Conservation (phyloP, 2,888 invertebrate genomes). For the Anoncus sp. region DNA sequence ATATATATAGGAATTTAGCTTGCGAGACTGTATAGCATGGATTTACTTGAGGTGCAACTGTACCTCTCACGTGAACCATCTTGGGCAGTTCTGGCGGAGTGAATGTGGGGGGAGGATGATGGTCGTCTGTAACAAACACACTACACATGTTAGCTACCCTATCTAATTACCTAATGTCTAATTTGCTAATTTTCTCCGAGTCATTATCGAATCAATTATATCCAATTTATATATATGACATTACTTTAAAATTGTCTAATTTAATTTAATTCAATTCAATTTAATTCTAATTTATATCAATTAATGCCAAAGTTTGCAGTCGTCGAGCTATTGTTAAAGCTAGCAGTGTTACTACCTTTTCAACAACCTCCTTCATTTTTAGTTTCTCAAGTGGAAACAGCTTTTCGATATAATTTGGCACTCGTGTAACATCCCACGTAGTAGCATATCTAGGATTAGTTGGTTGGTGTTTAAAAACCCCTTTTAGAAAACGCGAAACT, state of each 20-base stretch:
- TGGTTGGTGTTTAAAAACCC: too few relatives aligned
- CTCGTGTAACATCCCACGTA: too few relatives aligned
- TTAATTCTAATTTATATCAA: neutral
- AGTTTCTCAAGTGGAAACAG: too few relatives aligned
- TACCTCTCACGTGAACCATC: constrained; percentile 99
- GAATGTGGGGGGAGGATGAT: constrained; percentile 98
- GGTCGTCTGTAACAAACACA: constrained; percentile 95
- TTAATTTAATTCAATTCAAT: neutral
- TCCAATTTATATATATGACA: constrained; percentile 12
- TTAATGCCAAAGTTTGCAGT: too few relatives aligned
- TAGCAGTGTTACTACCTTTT: too few relatives aligned
- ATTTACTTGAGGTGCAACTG: constrained; percentile 82
- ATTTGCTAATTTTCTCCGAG: constrained; percentile 40
- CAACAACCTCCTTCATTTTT: too few relatives aligned
- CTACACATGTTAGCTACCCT: constrained; percentile 83
- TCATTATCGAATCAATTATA: constrained; percentile 38
- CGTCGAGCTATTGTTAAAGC: too few relatives aligned
- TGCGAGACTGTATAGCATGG: constrained; percentile 81
- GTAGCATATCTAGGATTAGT: too few relatives aligned
- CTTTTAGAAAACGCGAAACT: too few relatives aligned
- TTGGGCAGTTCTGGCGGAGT: constrained; percentile 99
- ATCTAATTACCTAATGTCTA: constrained; percentile 78
- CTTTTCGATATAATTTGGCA: too few relatives aligned
- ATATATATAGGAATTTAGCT: constrained; percentile 74
- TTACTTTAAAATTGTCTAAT: neutral